Percentiles rank a stretch among this genome's conserved stretches.
Evolutionary conservation across 1,140 invertebrate genomes (phyloP).

Genomic region (Drosophila melanica): DNA sequence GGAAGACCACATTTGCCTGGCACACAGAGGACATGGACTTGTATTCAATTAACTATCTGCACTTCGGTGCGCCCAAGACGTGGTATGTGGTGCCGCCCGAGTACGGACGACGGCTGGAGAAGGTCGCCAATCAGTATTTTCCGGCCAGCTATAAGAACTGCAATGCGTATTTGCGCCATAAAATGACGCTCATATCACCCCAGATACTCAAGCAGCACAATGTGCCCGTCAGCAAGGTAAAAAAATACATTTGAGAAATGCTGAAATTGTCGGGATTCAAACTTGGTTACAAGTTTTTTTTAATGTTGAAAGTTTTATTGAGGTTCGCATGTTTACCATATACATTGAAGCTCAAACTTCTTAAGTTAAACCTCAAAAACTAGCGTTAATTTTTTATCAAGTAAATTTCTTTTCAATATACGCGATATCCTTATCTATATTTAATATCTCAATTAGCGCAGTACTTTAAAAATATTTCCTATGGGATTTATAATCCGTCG

Average conservation of each 20-base stretch:
- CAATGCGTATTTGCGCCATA: conserved; percentile 98
- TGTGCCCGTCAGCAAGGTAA: conserved; percentile 95
- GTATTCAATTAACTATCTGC: conserved; percentile 99
- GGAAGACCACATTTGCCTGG: conserved; percentile 99
- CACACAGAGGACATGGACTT: conserved; percentile 99
- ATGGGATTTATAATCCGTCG: no score
- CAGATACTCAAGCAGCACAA: conserved; percentile 96
- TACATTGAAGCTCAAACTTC: no score
- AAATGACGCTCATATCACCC: conserved; percentile 98
- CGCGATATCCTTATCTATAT: no score
- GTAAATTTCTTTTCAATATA: no score
- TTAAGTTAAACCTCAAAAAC: no score
- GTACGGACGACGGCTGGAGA: conserved; percentile 95
- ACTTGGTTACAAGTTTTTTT: no score
- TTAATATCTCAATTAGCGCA: no score
- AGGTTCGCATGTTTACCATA: no score
- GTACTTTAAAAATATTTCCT: no score
- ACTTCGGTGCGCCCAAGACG: conserved; percentile 96
- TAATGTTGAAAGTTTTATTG: no score
- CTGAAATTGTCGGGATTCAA: not conserved
- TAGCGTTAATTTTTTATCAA: no score
- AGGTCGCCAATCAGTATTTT: conserved; percentile 96
- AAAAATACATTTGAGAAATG: not conserved
- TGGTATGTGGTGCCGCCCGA: conserved; percentile 99
- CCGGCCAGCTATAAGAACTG: conserved; percentile 94